Percentiles rank a stretch among this genome's conserved stretches.
phyloP scores from a whole-genome alignment of 2,888 invertebrate species.

The Dioctria rufipes region DNA sequence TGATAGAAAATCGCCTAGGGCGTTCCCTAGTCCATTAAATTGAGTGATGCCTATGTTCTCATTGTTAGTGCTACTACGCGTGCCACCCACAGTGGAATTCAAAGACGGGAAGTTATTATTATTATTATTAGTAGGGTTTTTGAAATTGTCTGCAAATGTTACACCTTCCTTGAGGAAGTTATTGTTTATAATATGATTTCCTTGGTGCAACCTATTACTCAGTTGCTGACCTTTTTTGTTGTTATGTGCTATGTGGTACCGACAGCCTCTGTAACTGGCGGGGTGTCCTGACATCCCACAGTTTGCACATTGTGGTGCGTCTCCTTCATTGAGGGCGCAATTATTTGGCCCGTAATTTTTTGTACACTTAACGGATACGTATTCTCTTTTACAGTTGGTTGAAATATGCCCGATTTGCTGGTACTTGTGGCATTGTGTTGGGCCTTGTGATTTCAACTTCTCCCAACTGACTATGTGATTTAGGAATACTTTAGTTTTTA shows the following conservation, averaged over 20 bases:
- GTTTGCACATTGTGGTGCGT: neutral
- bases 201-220: neutral
- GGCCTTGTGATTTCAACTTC: neutral
- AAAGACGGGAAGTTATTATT: neutral
- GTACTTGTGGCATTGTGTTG: neutral
- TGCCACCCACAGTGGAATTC: too few species aligned
- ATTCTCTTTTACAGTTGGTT: neutral
- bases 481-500: neutral
- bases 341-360: neutral
- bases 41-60: neutral
- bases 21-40: neutral
- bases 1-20: neutral
- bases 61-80: too few species aligned
- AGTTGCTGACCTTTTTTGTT: neutral
- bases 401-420: neutral
- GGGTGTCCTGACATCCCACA: neutral
- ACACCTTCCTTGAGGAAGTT: neutral
- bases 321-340: neutral
- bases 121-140: neutral
- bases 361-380: neutral
- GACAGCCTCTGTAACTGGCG: neutral
- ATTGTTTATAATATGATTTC: neutral
- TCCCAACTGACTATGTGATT: neutral
- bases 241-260: neutral
- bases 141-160: too few species aligned